Base-by-base conservation (phyloP, 92 coral and sea anemone genomes). In the Phenganax stokvisi region DNA sequence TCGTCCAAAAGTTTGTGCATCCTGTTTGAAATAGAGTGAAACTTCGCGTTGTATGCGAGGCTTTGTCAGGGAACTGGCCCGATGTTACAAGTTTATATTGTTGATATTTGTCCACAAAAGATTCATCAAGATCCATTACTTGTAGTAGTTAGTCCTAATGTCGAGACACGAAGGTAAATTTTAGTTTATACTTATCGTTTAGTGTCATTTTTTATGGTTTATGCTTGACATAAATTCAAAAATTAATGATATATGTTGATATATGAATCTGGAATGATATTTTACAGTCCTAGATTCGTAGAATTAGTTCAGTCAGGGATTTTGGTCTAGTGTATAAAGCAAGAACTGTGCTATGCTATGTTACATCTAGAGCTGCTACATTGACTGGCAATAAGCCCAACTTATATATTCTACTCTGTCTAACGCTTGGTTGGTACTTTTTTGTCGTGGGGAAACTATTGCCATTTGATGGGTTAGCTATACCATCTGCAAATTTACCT, bases 91-190 rank as follows among this genome's bases (percentile, higher is more conserved):
- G 63, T 75, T 8, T 72, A 10, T 17, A 56, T 17, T 29, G 28
- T 55, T 53, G 37, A 30, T 56, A 75, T 20, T 9, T 17, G 60
- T 56, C 58, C 13, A 30, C 7, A 28, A 54, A 53, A 11, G 57
- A 30, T 56, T 30, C 56, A 30, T 28, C 61, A 56, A 56, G 31
- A 63, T 56, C 12, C 51, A 37, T 37, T 37, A 37, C 47, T 37
- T 37, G 3, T 5, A 1, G 47, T 37, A 37, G 47, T 37, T 27
- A 3, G 61, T 59, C 37, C n/a, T 89, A 64, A 93, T 93, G 98
- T 93, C 98, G 84, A 96, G 98, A 81, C 98, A 93, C 87, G 98
- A 93, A 90, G 98, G 98, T 93, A 93, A 66, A 76, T 73, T 72
- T 56, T 72, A 57, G 56, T 75, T 87, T 81, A 71, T 29, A 28